These are phyloP conservation scores for Cheirogaleus major DNA, from an alignment of 2,797 vertebrate species.

Conservation along the genomic window DNA sequence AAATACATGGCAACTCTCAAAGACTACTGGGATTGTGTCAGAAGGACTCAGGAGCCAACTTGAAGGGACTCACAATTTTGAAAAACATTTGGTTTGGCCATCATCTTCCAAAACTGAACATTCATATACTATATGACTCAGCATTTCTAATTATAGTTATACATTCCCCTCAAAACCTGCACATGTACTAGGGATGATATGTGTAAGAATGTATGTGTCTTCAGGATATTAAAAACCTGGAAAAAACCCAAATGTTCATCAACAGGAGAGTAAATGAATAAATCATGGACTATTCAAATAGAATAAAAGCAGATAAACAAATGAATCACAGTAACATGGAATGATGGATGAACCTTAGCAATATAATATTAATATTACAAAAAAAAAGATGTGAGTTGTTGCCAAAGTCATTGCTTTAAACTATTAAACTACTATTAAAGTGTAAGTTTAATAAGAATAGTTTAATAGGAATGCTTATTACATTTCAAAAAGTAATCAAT, in stretches of 20 bases:
- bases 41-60: background rate
- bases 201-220: background rate
- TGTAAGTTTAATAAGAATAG: background rate
- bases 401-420: background rate
- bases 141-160: background rate
- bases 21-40: background rate
- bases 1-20: slow-evolving; percentile 8
- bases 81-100: background rate
- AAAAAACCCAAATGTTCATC: background rate
- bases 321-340: background rate
- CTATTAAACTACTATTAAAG: background rate
- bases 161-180: background rate
- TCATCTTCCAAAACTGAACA: background rate
- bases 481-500: slow-evolving; percentile 2
- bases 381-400: background rate
- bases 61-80: background rate
- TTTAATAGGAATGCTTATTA: background rate
- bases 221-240: slow-evolving; percentile 36
- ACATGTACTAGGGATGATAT: background rate
- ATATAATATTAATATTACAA: background rate
- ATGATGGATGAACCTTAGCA: background rate
- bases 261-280: background rate
- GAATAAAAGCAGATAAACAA: background rate
- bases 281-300: background rate
- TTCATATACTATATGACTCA: background rate